phyloP scores from a whole-genome alignment of 2,797 vertebrate species.

The Chelon labrosus region DNA sequence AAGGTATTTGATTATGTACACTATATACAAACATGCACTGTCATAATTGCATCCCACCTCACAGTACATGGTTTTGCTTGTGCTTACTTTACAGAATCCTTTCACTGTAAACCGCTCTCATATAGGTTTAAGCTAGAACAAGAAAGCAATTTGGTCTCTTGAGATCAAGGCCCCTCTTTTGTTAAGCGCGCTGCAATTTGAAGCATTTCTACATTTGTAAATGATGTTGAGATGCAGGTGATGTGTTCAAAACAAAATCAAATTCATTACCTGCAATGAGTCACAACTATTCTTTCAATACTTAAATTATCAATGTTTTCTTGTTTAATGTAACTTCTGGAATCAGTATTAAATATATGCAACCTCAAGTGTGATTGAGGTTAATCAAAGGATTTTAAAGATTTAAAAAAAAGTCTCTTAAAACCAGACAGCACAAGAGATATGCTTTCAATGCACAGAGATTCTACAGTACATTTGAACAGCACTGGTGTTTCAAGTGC shows the following conservation, averaged over 20 bases:
- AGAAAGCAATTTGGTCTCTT: slow-evolving; percentile 48
- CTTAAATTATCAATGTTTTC: neutral
- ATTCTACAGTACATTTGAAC: neutral
- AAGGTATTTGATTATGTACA: slow-evolving; percentile 84
- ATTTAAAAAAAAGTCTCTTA: neutral
- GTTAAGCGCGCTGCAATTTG: slow-evolving; percentile 1
- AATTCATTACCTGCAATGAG: neutral
- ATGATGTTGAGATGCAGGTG: neutral
- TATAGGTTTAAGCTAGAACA: slow-evolving; percentile 46
- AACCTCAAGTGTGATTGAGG: neutral
- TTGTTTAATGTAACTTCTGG: neutral
- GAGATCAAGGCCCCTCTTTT: slow-evolving; percentile 30
- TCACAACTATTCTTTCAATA: neutral
- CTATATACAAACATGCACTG: slow-evolving; percentile 81
- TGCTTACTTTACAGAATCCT: slow-evolving; percentile 76
- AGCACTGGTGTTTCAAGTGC: slow-evolving; percentile 19
- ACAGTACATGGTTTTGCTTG: slow-evolving; percentile 78
- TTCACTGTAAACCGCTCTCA: slow-evolving; percentile 71
- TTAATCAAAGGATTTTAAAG: neutral
- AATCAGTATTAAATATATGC: neutral
- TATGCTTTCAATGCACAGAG: neutral
- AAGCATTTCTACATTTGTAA: slow-evolving; percentile 20
- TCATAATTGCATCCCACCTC: slow-evolving; percentile 71
- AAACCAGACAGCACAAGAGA: slow-evolving; percentile 1
- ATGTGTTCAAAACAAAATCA: slow-evolving; percentile 25